phyloP scores from a whole-genome alignment of 2,888 invertebrate species.

The Drosophila conformis region DNA sequence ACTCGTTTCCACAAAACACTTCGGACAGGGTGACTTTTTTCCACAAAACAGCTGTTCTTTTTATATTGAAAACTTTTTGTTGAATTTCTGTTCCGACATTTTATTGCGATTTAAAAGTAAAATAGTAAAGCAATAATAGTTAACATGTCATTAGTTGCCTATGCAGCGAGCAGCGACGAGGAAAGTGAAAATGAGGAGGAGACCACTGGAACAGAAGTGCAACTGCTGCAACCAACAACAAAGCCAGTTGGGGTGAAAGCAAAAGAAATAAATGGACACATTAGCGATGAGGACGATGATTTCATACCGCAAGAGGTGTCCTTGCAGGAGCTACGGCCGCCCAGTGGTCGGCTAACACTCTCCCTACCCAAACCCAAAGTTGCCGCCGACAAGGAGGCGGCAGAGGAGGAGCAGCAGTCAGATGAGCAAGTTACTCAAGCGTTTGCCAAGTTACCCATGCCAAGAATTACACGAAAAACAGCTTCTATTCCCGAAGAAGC shows the following conservation, averaged over 20 bases:
- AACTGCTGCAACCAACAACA: conserved; percentile 27
- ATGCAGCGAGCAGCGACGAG: conserved; percentile 86
- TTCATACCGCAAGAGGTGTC: conserved; percentile 55
- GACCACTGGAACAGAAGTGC: conserved; percentile 2
- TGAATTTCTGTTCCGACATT: conserved; percentile 1
- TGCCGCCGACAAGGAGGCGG: conserved; percentile 1
- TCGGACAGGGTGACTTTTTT: conserved; percentile 29
- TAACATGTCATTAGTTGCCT: conserved; percentile 88
- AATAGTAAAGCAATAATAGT: neutral
- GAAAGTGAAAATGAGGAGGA: conserved; percentile 79
- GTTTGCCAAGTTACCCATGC: conserved; percentile 82
- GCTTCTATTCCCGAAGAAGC: conserved; percentile 85
- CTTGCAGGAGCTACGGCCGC: conserved; percentile 43
- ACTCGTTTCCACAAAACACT: conserved; percentile 12
- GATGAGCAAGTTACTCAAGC: conserved; percentile 56
- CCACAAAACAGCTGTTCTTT: conserved; percentile 36
- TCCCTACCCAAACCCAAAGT: conserved; percentile 80
- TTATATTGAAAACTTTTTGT: conserved; percentile 22
- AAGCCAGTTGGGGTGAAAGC: neutral
- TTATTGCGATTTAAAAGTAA: neutral
- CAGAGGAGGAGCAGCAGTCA: conserved; percentile 5
- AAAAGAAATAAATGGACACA: conserved; percentile 61
- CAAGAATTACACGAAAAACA: conserved; percentile 41
- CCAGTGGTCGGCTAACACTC: conserved; percentile 43
- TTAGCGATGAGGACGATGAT: conserved; percentile 82